Conservation (phyloP, 2,797 vertebrate genomes). For the Threskiornis aethiopicus region DNA sequence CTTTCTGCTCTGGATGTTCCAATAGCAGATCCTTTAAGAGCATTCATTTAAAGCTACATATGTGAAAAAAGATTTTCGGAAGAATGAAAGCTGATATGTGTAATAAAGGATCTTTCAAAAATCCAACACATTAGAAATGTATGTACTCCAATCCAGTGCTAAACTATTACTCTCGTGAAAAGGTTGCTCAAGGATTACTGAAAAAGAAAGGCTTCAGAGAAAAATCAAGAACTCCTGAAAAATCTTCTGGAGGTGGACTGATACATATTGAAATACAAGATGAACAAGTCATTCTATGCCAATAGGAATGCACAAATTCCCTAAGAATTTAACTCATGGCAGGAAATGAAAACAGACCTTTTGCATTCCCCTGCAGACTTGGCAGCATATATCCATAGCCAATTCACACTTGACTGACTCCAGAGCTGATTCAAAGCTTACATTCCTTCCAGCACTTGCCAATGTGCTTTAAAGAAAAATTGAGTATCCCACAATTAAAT, state of each 20-base stretch:
- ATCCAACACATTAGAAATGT: not conserved
- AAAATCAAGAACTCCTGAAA: not conserved
- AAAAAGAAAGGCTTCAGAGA: not conserved
- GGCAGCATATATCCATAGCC: not conserved
- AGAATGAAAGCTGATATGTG: not conserved
- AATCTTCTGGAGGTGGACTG: not conserved
- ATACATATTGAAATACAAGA: not conserved
- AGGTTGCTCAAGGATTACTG: not conserved
- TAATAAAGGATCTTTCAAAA: not conserved
- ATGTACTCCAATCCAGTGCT: not conserved
- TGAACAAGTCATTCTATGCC: not conserved
- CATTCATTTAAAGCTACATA: not conserved
- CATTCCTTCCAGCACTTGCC: not conserved
- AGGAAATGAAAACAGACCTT: not conserved
- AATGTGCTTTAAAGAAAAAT: not conserved
- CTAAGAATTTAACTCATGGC: not conserved
- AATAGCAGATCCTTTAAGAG: not conserved
- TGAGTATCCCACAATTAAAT: not conserved
- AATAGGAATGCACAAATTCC: not conserved
- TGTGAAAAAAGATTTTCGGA: not conserved
- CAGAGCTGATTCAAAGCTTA: not conserved
- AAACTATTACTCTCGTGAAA: not conserved
- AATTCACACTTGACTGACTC: not conserved
- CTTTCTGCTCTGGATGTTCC: not conserved
- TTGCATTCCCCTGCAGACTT: not conserved